Conservation (phyloP, 2,113 vertebrate species). For the Verasper variegatus region DNA sequence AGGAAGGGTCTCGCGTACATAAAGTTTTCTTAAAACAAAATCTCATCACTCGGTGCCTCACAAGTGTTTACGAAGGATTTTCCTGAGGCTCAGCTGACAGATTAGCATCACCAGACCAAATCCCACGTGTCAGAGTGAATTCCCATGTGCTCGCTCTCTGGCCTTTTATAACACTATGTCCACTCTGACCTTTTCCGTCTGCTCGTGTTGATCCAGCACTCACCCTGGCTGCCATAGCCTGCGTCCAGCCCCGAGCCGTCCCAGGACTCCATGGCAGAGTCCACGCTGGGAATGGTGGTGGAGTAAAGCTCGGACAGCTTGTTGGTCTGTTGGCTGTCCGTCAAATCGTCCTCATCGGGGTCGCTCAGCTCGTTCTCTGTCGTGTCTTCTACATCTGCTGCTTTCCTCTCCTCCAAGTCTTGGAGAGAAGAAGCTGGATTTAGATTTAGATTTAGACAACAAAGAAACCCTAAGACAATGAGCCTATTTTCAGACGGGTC, state of each 20-base stretch:
- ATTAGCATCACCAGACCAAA: neutral
- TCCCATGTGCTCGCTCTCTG: neutral
- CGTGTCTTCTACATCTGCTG: conserved; percentile 66
- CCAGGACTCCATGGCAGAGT: conserved; percentile 97
- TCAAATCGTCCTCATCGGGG: conserved; percentile 90
- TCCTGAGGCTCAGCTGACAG: neutral
- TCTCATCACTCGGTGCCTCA: neutral
- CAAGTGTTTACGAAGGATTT: neutral
- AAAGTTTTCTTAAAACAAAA: neutral
- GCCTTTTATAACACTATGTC: too few species aligned
- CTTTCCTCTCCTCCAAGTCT: conserved; percentile 85
- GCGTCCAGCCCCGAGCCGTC: conserved; percentile 91
- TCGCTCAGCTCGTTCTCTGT: conserved; percentile 88
- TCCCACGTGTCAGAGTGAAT: neutral
- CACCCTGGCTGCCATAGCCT: conserved; percentile 91
- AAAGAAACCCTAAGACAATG: neutral
- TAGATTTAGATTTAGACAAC: neutral
- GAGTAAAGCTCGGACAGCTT: conserved; percentile 89
- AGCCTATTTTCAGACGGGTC: neutral
- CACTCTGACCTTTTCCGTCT: neutral
- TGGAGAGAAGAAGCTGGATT: neutral
- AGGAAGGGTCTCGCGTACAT: neutral
- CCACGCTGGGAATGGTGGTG: conserved; percentile 90
- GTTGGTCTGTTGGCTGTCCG: conserved; percentile 89
- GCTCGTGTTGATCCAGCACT: conserved; percentile 16